A percentile compares a stretch with the other conserved stretches of the same genome.
These are phyloP conservation scores for Phengaris arion DNA, from an alignment of 2,888 invertebrate genomes.

Conservation along the genomic window DNA sequence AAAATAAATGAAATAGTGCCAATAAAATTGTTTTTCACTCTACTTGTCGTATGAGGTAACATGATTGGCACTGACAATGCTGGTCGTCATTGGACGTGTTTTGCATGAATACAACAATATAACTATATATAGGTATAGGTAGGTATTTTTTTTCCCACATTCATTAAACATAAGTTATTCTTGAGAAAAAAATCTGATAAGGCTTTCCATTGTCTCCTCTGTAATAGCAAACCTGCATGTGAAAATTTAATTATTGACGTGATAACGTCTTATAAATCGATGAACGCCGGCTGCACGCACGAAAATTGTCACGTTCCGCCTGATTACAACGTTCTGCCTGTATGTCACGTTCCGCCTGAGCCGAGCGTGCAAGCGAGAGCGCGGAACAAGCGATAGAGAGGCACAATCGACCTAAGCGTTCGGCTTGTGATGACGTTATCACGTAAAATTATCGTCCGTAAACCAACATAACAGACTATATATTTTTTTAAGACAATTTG, in stretches of 20 bases:
- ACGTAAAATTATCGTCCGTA: too few relatives aligned
- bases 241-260: background rate
- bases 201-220: background rate
- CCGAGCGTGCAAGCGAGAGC: too few relatives aligned
- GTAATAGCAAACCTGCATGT: background rate
- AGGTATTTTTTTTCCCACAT: background rate
- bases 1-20: background rate
- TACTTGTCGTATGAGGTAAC: background rate
- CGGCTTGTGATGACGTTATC: too few relatives aligned
- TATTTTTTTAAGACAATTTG: background rate
- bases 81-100: background rate
- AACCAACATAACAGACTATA: too few relatives aligned
- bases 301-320: too few relatives aligned
- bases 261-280: too few relatives aligned
- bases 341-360: too few relatives aligned
- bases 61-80: constrained; percentile 15
- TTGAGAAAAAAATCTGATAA: constrained; percentile 5
- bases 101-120: constrained; percentile 8
- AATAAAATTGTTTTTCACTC: background rate
- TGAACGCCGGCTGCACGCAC: too few relatives aligned
- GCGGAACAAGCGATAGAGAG: too few relatives aligned
- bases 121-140: background rate
- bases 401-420: too few relatives aligned
- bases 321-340: too few relatives aligned
- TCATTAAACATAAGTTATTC: constrained; percentile 20